Evolutionary conservation across 2,888 invertebrate genomes (phyloP), one percentile per base, ranked within the genome.

Genomic region (Machimus rusticus): DNA sequence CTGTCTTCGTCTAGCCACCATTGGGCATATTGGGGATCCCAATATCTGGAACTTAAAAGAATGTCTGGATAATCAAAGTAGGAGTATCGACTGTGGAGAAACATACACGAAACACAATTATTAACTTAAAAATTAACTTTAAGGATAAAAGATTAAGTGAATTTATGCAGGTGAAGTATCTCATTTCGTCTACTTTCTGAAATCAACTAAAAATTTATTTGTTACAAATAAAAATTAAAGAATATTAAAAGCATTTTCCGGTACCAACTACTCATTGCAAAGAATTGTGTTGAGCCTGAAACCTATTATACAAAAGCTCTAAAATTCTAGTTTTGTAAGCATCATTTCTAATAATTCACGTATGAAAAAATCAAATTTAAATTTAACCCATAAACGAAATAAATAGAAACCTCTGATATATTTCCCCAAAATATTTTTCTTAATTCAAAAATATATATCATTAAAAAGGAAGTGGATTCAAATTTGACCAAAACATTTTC

Each of bases 21-120:
- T 51, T 81, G 51, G 16, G 37, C 1, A 34, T 81, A 81, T 51
- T 81, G 81, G 31, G 81, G 81, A 81, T 81, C 81, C 81, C 81
- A 81, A 34, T 81, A 81, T 81, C 55, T 31, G 55, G 51, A 51
- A 55, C 51, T 81, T 31, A 81, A 81, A 16, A 81, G 51, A 23
- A 81, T 81, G 39, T 55, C 39, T 51, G 81, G 43, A 46, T 28
- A 31, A 81, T 81, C 81, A 31, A 81, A 81, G 43, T 81, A 81
- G 55, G 81, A 55, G 51, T 81, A 81, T 43, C 81, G 55, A 34
- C 43, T 78, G 43, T 23, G 37, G 78, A 78, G 78, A 39, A 78
- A 23, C 66, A 28, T 66, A 66, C 23, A 66, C 43, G 43, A 23
- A 23, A 78, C 78, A 78, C 12, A 23, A 66, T 66, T 66, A 66